A percentile compares a stretch with the other conserved stretches of the same genome.
phyloP scores from a whole-genome alignment of 2,797 vertebrate genomes.

The Pygocentrus nattereri region DNA sequence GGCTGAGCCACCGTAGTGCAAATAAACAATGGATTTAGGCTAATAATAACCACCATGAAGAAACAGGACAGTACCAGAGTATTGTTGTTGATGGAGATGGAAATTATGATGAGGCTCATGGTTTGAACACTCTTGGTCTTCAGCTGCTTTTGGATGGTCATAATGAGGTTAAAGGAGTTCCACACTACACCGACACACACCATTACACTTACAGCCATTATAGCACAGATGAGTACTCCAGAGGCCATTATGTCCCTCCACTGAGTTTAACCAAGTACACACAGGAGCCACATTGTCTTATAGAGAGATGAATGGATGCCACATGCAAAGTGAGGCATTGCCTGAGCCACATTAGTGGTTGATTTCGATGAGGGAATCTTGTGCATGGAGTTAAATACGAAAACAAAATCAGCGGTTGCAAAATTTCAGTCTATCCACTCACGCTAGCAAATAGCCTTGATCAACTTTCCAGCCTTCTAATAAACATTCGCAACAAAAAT shows the following conservation, averaged over 20 bases:
- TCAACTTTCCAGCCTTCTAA: too few species aligned
- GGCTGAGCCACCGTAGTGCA: neutral
- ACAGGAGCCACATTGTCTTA: neutral
- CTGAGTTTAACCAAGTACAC: neutral
- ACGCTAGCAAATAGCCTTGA: too few species aligned
- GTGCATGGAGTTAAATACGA: neutral
- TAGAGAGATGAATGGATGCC: neutral
- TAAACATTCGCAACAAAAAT: too few species aligned
- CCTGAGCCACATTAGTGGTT: neutral
- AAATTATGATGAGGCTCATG: neutral
- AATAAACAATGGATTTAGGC: neutral
- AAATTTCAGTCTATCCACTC: neutral
- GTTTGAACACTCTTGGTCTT: neutral
- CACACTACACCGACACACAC: neutral
- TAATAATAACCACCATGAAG: neutral
- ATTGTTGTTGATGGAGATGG: conserved; percentile 1
- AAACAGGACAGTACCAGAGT: neutral
- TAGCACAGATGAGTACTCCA: neutral
- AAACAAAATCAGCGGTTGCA: neutral
- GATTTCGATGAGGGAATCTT: neutral
- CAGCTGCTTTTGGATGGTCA: neutral
- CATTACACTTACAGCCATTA: neutral
- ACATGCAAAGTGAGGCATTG: neutral
- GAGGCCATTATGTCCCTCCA: neutral
- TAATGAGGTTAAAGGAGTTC: neutral